Evolutionary conservation across 2,888 invertebrate species (phyloP), one percentile per base, ranked within the genome.

Genomic region (Chouioia cunea): DNA sequence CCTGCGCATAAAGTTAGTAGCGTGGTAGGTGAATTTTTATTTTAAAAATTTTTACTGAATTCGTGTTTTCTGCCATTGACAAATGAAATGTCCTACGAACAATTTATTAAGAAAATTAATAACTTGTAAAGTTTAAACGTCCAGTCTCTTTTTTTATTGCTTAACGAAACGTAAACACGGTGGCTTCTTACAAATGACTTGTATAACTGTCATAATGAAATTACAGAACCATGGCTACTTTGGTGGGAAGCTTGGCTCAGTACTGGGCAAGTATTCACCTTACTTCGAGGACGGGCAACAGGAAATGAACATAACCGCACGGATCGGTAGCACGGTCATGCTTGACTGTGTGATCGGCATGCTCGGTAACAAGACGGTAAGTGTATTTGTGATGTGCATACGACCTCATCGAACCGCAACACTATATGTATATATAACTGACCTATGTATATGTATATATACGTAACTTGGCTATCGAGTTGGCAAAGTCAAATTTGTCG

Each of bases 321-420:
- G 89, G 74, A 88, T 90, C 72, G 90, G 90, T 60, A 88, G 87
- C 72, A 89, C 88, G 22, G 88, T 90, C 52, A 84, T 86, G 64
- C 85, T 90, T 36, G 89, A 90, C 81, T 90, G 90, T 81, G 87
- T 88, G 73, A 89, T 90, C 72, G 90, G 89, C 62, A 86, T 90
- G 79, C 87, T 90, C 15, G 89, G 89, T 72, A 88, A 89, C 79
- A 89, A 89, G 84, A 88, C 89, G 83, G 90, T 90, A 79, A 87
- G 88, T 83, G 47, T 12, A 46, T 18, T 4, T n/a, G 10, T 18
- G 10, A 46, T 56, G 64, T 65, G 52, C 62, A n/a, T 4, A 4
- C 50, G 43, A 1, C 23, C 36, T 36, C 6, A 36, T 36, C 6
- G 36, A 50, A n/a, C n/a, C n/a, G n/a, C n/a, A n/a, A 8, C 6